Conservation (phyloP, 2,113 vertebrate genomes). For the Silurus asotus region DNA sequence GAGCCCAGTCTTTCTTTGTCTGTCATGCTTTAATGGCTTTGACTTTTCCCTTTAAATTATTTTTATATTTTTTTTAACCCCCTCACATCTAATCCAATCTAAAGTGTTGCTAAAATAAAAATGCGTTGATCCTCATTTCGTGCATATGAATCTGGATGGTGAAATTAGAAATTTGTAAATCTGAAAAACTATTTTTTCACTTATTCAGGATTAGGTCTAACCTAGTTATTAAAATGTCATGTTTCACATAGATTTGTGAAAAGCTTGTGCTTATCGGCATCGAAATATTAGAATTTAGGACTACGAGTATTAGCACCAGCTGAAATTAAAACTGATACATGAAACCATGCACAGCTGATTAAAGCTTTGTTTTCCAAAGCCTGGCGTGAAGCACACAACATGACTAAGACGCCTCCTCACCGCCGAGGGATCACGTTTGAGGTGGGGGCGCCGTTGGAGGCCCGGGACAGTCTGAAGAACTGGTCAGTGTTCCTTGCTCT, state of each 20-base stretch:
- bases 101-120: too few relatives aligned
- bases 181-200: too few relatives aligned
- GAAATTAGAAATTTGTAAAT: too few relatives aligned
- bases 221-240: background rate
- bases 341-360: background rate
- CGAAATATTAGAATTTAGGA: background rate
- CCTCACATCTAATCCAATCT: too few relatives aligned
- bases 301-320: background rate
- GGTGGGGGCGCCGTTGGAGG: constrained; percentile 95
- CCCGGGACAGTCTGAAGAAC: constrained; percentile 94
- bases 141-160: too few relatives aligned
- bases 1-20: background rate
- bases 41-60: background rate
- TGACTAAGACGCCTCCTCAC: constrained; percentile 95
- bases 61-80: too few relatives aligned
- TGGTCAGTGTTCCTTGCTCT: constrained; percentile 74
- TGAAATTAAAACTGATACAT: background rate
- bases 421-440: constrained; percentile 93
- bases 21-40: background rate
- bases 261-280: background rate
- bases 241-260: background rate
- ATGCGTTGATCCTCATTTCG: too few relatives aligned
- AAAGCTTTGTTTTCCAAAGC: constrained; percentile 32
- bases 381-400: constrained; percentile 67
- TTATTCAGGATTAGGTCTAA: background rate